Conservation (phyloP, 2,888 invertebrate species). For the Brachyopa scutellaris region DNA sequence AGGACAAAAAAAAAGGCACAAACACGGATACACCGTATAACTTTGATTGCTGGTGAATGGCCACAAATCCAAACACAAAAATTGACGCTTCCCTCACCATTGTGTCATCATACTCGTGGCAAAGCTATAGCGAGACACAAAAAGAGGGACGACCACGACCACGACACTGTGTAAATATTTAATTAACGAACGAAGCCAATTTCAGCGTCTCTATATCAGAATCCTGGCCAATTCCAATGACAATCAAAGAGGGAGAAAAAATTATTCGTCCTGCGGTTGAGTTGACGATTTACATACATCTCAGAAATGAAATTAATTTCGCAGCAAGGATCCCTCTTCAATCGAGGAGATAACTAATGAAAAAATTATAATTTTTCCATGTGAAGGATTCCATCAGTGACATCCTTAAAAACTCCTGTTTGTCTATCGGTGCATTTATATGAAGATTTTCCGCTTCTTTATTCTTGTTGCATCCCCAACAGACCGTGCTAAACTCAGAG, state of each 20-base stretch:
- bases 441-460: conserved; percentile 46
- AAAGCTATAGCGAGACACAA: neutral
- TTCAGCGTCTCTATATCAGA: conserved; percentile 62
- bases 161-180: conserved; percentile 70
- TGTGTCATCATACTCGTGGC: neutral
- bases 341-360: conserved; percentile 45
- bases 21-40: conserved; percentile 40
- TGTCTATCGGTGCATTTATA: conserved; percentile 70
- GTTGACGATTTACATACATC: conserved; percentile 63
- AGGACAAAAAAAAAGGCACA: conserved; percentile 74
- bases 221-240: conserved; percentile 51
- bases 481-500: conserved; percentile 37
- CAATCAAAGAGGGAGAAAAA: conserved; percentile 49
- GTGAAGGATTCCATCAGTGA: conserved; percentile 54
- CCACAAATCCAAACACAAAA: conserved; percentile 72
- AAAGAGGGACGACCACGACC: conserved; percentile 40
- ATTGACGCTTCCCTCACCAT: conserved; percentile 49
- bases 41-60: conserved; percentile 66
- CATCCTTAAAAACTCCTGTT: conserved; percentile 60
- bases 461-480: conserved; percentile 58
- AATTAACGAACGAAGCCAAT: conserved; percentile 72
- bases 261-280: conserved; percentile 54
- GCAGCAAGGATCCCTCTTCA: conserved; percentile 58
- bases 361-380: conserved; percentile 45
- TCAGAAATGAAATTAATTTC: conserved; percentile 63